Percentiles rank a stretch among this genome's conserved stretches.
phyloP scores from a whole-genome alignment of 2,888 invertebrate species.

The Eristalis arbustorum region DNA sequence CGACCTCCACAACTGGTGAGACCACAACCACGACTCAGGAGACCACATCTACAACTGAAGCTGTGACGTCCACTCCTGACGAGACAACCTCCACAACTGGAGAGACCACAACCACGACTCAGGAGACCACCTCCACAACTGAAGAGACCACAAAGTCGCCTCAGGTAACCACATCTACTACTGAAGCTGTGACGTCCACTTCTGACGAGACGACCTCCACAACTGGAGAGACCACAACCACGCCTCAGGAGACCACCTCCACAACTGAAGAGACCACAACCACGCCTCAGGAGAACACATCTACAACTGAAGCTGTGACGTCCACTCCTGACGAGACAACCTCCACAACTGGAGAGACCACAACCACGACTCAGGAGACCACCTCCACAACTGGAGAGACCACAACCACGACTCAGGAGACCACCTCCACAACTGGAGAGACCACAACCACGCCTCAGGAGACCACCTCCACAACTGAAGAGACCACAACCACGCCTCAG shows the following conservation, averaged over 20 bases:
- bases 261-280: background rate
- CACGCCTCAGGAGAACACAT: background rate
- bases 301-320: background rate
- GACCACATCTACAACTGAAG: background rate
- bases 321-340: background rate
- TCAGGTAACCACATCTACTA: background rate
- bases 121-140: background rate
- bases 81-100: background rate
- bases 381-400: background rate
- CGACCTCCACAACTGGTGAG: background rate
- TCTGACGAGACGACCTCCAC: background rate
- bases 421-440: background rate
- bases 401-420: background rate
- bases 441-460: background rate
- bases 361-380: background rate
- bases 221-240: background rate
- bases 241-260: background rate
- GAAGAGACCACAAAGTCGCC: background rate
- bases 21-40: too few species aligned
- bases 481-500: background rate
- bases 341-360: background rate
- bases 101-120: background rate
- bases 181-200: background rate
- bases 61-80: background rate
- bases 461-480: background rate